These are phyloP conservation scores for Laticauda laticaudata DNA, from an alignment of 2,113 vertebrate species.

Conservation along the genomic window DNA sequence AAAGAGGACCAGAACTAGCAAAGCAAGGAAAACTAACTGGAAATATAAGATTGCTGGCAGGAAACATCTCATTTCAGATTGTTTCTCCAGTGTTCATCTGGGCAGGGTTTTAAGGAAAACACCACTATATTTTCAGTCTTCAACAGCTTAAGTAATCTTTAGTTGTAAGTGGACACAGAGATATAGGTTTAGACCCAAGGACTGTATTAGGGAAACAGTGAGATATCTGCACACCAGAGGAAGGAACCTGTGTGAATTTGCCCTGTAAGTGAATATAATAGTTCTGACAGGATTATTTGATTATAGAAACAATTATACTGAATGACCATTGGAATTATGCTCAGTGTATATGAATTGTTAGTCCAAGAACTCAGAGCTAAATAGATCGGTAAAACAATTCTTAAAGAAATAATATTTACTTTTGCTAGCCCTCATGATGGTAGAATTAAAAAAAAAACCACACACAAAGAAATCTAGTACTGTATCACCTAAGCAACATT, in stretches of 20 bases:
- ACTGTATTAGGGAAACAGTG: not conserved
- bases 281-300: not conserved
- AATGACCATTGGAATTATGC: not conserved
- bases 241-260: not conserved
- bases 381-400: not conserved
- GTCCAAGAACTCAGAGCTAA: not conserved
- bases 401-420: not conserved
- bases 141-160: not conserved
- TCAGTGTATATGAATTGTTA: too few relatives aligned
- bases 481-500: not conserved
- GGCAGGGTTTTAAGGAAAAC: not conserved
- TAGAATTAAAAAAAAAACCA: not conserved
- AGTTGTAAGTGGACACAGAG: not conserved
- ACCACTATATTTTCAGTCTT: not conserved
- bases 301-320: not conserved
- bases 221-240: not conserved
- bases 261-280: not conserved
- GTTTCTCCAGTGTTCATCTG: not conserved
- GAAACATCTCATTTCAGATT: not conserved
- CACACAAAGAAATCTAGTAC: not conserved
- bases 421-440: not conserved
- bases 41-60: not conserved
- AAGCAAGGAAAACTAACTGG: not conserved
- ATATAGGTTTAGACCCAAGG: not conserved
- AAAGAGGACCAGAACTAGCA: not conserved